Conservation (phyloP, 2,797 vertebrate genomes). For the Microctenopoma stevenorrisi region DNA sequence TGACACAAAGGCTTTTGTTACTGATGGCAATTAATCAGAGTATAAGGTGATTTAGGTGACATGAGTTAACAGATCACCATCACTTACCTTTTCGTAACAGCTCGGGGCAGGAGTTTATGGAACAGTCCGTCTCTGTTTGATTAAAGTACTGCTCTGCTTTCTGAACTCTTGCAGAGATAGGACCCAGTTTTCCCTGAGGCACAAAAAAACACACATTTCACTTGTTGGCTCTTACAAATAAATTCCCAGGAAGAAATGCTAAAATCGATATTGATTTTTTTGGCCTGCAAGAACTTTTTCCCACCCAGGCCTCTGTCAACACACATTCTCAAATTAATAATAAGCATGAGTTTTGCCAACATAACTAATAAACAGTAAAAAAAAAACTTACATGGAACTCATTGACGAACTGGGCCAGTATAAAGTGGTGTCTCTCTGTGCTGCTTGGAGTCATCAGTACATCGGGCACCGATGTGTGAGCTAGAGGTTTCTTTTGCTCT, state of each 20-base stretch:
- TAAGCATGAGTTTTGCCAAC: background rate
- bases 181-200: constrained; percentile 81
- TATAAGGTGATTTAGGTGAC: background rate
- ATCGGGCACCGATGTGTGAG: constrained; percentile 86
- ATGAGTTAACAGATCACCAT: background rate
- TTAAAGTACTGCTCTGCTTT: constrained; percentile 91
- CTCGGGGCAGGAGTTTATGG: constrained; percentile 91
- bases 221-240: background rate
- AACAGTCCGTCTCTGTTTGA: constrained; percentile 89
- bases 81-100: constrained; percentile 89
- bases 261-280: too few species aligned
- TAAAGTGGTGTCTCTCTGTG: constrained; percentile 91
- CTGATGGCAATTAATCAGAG: background rate
- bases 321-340: background rate
- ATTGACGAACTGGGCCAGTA: constrained; percentile 91
- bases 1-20: constrained; percentile 53
- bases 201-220: constrained; percentile 13
- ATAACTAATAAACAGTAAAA: too few species aligned
- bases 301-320: background rate
- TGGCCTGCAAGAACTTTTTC: background rate
- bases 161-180: constrained; percentile 81
- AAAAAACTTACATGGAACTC: constrained; percentile 88
- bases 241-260: background rate
- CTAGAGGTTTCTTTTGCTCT: constrained; percentile 72
- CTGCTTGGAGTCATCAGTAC: constrained; percentile 87